Evolutionary conservation across 2,888 invertebrate species (phyloP).

Genomic region (Campoplex nolae): DNA sequence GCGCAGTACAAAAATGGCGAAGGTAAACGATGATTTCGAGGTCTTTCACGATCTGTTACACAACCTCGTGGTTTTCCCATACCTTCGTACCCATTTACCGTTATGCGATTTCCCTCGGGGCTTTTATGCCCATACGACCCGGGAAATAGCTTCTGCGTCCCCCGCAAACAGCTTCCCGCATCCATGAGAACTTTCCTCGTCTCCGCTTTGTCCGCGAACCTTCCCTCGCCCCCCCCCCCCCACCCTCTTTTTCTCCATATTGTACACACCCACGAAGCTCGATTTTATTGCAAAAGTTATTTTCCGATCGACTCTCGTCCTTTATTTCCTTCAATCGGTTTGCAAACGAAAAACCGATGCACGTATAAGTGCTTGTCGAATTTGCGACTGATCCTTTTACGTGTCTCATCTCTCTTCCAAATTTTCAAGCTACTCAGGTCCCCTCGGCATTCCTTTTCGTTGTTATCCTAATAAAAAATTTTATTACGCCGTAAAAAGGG

Average conservation of each 20-base stretch:
- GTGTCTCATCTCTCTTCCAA: not conserved
- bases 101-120: constrained; percentile 70
- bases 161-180: constrained; percentile 46
- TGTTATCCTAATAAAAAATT: not conserved
- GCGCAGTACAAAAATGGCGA: not conserved
- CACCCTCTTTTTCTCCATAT: not conserved
- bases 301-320: constrained; percentile 34
- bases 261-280: constrained; percentile 11
- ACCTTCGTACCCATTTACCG: constrained; percentile 18
- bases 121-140: constrained; percentile 65
- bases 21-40: constrained; percentile 23
- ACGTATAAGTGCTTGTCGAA: not conserved
- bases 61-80: constrained; percentile 5
- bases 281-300: constrained; percentile 52
- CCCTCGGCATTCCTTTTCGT: not conserved
- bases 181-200: constrained; percentile 22
- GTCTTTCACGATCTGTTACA: constrained; percentile 32
- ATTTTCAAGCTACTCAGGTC: not conserved
- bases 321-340: constrained; percentile 3
- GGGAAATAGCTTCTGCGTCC: constrained; percentile 14
- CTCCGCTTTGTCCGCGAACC: constrained; percentile 17
- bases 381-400: not conserved
- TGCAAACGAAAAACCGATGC: constrained; percentile 27
- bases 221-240: not conserved
- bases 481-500: not conserved